Percentiles rank a stretch among this genome's conserved stretches.
Conservation (phyloP, 2,797 vertebrate genomes). For the Caiman crocodilus region DNA sequence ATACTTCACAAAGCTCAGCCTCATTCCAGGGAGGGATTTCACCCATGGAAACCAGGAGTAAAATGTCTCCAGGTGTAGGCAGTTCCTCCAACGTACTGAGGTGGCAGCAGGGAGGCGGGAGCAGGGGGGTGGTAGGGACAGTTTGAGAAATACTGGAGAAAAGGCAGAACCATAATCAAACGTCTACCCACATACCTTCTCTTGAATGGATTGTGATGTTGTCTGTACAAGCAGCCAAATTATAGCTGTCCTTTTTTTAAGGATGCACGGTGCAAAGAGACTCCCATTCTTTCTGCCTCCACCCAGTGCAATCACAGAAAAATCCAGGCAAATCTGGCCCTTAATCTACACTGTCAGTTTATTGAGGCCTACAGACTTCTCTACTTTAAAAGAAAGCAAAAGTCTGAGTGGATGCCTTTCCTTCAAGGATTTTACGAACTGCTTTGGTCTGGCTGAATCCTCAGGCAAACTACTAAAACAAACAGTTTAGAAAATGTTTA, state of each 20-base stretch:
- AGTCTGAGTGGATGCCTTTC: background rate
- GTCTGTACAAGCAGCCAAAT: background rate
- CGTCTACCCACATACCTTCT: background rate
- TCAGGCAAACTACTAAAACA: background rate
- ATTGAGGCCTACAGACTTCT: background rate
- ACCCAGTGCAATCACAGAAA: background rate
- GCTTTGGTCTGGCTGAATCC: background rate
- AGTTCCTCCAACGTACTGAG: background rate
- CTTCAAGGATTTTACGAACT: background rate
- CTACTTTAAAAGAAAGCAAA: background rate
- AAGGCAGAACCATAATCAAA: background rate
- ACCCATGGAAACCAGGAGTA: fast-evolving
- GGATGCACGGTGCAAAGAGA: background rate
- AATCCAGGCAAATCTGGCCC: background rate
- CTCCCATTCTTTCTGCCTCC: background rate
- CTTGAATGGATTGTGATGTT: background rate
- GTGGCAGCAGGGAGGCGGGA: background rate
- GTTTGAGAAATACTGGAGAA: background rate
- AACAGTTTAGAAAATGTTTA: fast-evolving
- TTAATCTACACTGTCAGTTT: background rate
- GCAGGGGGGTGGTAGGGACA: background rate
- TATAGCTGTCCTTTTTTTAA: background rate
- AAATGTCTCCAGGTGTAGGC: fast-evolving
- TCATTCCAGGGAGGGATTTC: background rate
- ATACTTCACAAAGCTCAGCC: background rate